Percentiles rank a stretch among this genome's conserved stretches.
Conservation (phyloP, 1,140 invertebrate genomes). For the Drosophila micromelanica region DNA sequence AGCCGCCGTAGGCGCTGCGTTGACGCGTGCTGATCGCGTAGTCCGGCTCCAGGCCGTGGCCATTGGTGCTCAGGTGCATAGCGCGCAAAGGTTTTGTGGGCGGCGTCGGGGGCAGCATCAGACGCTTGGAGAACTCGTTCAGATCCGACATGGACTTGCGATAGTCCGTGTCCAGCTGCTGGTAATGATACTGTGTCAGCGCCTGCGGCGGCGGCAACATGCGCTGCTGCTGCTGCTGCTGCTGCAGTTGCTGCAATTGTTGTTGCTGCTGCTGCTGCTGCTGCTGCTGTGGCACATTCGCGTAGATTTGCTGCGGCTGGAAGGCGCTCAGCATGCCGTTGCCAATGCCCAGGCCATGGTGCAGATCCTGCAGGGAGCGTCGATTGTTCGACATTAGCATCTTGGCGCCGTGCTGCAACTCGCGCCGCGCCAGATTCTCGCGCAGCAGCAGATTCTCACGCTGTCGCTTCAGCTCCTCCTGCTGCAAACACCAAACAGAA, state of each 20-base stretch:
- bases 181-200: constrained; percentile 55
- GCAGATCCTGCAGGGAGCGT: constrained; percentile 87
- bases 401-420: constrained; percentile 83
- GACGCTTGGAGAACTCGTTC: constrained; percentile 80
- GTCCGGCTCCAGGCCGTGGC: constrained; percentile 57
- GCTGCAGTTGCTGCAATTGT: constrained; percentile 47
- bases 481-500: constrained; percentile 86
- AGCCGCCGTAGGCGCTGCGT: constrained; percentile 64
- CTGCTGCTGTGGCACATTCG: constrained; percentile 62
- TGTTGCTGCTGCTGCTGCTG: constrained; percentile 28
- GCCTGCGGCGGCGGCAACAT: constrained; percentile 50
- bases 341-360: constrained; percentile 68
- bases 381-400: constrained; percentile 85
- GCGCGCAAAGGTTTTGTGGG: constrained; percentile 82
- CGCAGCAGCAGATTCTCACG: constrained; percentile 88
- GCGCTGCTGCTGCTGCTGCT: constrained; percentile 56
- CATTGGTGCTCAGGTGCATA: constrained; percentile 65
- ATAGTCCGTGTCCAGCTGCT: constrained; percentile 83
- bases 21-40: constrained; percentile 63
- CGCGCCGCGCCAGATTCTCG: constrained; percentile 86
- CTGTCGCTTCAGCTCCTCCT: constrained; percentile 91
- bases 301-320: constrained; percentile 65
- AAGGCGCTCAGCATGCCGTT: constrained; percentile 73
- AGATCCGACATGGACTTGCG: constrained; percentile 86
- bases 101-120: constrained; percentile 71